Evolutionary conservation across 2,888 invertebrate species (phyloP).

Genomic region (Xanthorhoe spadicearia): DNA sequence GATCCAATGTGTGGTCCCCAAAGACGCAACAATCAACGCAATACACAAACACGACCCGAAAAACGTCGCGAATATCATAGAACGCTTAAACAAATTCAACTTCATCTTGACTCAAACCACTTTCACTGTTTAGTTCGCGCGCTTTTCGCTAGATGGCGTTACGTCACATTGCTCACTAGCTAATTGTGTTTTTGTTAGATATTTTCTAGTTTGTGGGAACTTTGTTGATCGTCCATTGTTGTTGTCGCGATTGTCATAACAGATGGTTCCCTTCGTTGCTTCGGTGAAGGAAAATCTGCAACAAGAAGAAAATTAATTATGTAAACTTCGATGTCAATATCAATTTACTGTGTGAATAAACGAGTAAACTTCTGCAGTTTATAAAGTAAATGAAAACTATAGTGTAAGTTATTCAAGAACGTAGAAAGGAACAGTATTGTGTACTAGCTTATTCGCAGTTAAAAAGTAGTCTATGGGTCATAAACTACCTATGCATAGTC

Average conservation of each 20-base stretch:
- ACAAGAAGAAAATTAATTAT: slow-evolving; percentile 56
- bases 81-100: slow-evolving; percentile 89
- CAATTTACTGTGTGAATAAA: slow-evolving; percentile 17
- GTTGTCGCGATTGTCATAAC: slow-evolving; percentile 49
- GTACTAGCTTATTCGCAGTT: too few relatives aligned
- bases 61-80: slow-evolving; percentile 92
- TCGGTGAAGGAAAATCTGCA: slow-evolving; percentile 70
- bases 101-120: slow-evolving; percentile 72
- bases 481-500: too few relatives aligned
- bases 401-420: neutral
- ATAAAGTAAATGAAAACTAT: neutral
- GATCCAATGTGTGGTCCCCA: slow-evolving; percentile 94
- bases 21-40: slow-evolving; percentile 90
- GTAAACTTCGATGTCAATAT: slow-evolving; percentile 19
- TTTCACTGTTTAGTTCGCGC: slow-evolving; percentile 62
- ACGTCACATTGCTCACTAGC: slow-evolving; percentile 65
- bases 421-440: too few relatives aligned
- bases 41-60: slow-evolving; percentile 91
- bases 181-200: slow-evolving; percentile 54
- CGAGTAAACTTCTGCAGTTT: neutral
- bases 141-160: slow-evolving; percentile 69
- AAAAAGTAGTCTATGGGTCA: too few relatives aligned
- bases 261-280: slow-evolving; percentile 54
- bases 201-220: slow-evolving; percentile 68
- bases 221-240: slow-evolving; percentile 63